phyloP scores from a whole-genome alignment of 2,113 vertebrate species.

The Myiozetetes cayanensis region DNA sequence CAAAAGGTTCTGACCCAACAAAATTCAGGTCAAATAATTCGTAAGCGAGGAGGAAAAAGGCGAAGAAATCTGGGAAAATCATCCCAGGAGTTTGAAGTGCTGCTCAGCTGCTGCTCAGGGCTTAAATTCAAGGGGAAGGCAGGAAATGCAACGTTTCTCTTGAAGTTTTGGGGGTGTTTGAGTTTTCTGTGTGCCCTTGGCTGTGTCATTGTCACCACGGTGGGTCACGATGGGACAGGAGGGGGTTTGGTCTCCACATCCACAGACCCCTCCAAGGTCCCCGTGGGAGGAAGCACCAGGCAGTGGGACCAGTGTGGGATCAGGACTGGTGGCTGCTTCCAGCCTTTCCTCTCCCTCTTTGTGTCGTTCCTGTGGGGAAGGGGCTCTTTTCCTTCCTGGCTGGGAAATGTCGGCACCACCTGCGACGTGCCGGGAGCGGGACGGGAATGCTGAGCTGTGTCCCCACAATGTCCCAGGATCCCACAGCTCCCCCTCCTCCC shows the following conservation, averaged over 20 bases:
- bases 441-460: neutral
- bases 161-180: neutral
- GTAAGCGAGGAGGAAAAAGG: neutral
- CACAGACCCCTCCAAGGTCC: too few relatives aligned
- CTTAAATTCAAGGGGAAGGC: neutral
- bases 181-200: neutral
- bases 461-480: neutral
- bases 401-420: neutral
- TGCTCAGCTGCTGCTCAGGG: neutral
- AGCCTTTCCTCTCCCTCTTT: neutral
- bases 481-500: neutral
- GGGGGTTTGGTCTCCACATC: fast-evolving
- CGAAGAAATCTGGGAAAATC: neutral
- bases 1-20: neutral
- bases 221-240: fast-evolving
- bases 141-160: neutral
- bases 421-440: neutral
- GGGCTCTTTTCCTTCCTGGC: neutral
- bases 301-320: neutral
- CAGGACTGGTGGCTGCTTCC: neutral
- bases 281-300: neutral
- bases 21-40: neutral
- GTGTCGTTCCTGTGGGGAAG: neutral
- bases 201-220: neutral
- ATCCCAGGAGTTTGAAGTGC: neutral